phyloP scores from a whole-genome alignment of 2,888 invertebrate genomes.

The Steinernema hermaphroditum region DNA sequence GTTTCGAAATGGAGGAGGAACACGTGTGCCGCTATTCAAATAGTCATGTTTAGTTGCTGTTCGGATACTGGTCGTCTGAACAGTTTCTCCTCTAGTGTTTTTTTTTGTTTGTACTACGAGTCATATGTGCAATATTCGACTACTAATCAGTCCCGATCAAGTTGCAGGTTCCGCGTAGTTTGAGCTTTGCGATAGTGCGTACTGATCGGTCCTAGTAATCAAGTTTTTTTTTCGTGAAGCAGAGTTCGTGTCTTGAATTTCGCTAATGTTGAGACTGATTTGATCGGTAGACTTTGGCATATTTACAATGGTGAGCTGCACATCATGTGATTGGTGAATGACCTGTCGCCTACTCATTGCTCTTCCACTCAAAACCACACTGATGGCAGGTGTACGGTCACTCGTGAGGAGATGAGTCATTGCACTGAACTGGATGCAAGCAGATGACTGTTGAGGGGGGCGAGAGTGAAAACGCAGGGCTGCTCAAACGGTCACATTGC shows the following conservation, averaged over 20 bases:
- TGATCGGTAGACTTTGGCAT: background rate
- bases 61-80: background rate
- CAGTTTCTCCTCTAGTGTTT: constrained; percentile 1
- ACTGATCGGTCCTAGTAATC: no score
- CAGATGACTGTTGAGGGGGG: background rate
- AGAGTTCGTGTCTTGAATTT: no score
- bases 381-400: background rate
- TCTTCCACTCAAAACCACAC: background rate
- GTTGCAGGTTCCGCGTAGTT: no score
- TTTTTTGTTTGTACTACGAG: background rate
- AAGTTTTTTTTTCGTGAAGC: no score
- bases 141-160: no score
- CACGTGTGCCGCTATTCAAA: constrained; percentile 18
- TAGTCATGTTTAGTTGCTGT: background rate
- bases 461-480: background rate
- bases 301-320: background rate
- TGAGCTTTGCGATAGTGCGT: no score
- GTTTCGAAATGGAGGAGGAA: constrained; percentile 21
- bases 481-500: background rate
- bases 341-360: background rate
- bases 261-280: background rate
- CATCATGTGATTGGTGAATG: constrained; percentile 6
- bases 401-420: background rate
- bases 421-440: no score
- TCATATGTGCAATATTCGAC: no score